Evolutionary conservation across 2,888 invertebrate genomes (phyloP), one percentile per base, ranked within the genome.

Genomic region (Eubasilissa splendida): DNA sequence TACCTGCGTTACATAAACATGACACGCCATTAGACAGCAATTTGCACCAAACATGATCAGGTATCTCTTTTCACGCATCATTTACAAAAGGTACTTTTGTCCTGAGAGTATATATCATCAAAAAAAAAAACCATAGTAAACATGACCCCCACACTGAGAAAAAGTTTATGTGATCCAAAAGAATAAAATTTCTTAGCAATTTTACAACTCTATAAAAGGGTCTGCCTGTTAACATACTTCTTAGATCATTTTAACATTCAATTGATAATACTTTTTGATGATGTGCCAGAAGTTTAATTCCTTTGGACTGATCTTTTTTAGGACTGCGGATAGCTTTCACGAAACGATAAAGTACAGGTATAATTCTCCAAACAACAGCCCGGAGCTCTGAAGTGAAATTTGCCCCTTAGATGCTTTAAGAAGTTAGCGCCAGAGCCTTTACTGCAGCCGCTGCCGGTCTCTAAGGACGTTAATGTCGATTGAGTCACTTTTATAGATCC

Each of bases 291-390:
- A 58, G 31, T 68, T 68, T 73, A 42, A 0, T 58, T 12, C 8
- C 7, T 33, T 31, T 33, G 3, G 33, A 7, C 7, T 73, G 56
- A 10, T 3, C 5, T 33, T n/a, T 33, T 58, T 10, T 54, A 50
- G 22, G 22, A 12, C 42, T 50, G n/a, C 50, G 11, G 75, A 5
- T 53, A 53, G 65, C 66, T 65, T 76, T 76, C 76, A 76, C 76
- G 65, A 65, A 76, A 76, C 76, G 65, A 76, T 76, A 76, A 76
- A 76, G 65, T 54, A 76, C 76, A 76, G 76, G 76, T 76, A 76
- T 65, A 76, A 65, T 76, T 65, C 65, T 54, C 33, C 31, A 52
- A 76, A 76, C 76, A 76, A 76, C 65, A 53, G 65, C 76, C 76
- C 76, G 54, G n/a, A 76, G 76, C 76, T 54, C 76, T 54, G 76